These are phyloP conservation scores for Stigmatopora argus DNA, from an alignment of 2,113 vertebrate species.

Conservation along the genomic window DNA sequence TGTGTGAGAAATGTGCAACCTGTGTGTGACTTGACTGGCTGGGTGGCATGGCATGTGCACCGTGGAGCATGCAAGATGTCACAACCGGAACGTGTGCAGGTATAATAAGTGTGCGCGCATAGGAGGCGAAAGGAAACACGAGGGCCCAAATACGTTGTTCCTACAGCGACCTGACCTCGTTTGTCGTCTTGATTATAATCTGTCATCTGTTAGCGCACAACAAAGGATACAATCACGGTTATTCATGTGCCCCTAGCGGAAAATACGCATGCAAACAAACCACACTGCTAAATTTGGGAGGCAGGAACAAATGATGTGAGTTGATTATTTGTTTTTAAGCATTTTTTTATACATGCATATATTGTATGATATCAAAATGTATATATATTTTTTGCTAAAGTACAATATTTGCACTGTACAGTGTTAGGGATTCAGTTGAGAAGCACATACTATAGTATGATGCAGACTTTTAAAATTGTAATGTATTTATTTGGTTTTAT, in stretches of 20 bases:
- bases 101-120: conserved; percentile 10
- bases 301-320: conserved; percentile 4
- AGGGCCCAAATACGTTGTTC: conserved; percentile 43
- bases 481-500: too few species aligned
- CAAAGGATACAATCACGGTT: conserved; percentile 57
- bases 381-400: too few species aligned
- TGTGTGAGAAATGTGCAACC: conserved; percentile 64
- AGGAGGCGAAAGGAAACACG: neutral
- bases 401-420: too few species aligned
- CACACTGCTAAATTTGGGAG: conserved; percentile 18
- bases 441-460: too few species aligned
- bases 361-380: neutral
- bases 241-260: conserved; percentile 45
- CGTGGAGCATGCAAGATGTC: conserved; percentile 38
- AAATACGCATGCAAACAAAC: conserved; percentile 39
- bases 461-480: too few species aligned
- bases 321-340: neutral
- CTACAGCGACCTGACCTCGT: conserved; percentile 58
- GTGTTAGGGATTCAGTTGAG: too few species aligned
- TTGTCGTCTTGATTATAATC: conserved; percentile 61
- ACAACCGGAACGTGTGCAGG: conserved; percentile 33
- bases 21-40: conserved; percentile 61
- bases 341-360: neutral
- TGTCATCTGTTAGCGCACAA: conserved; percentile 54
- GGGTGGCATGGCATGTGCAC: conserved; percentile 53